These are phyloP conservation scores for Apamea epomidion DNA, from an alignment of 2,888 invertebrate genomes.

Conservation along the genomic window DNA sequence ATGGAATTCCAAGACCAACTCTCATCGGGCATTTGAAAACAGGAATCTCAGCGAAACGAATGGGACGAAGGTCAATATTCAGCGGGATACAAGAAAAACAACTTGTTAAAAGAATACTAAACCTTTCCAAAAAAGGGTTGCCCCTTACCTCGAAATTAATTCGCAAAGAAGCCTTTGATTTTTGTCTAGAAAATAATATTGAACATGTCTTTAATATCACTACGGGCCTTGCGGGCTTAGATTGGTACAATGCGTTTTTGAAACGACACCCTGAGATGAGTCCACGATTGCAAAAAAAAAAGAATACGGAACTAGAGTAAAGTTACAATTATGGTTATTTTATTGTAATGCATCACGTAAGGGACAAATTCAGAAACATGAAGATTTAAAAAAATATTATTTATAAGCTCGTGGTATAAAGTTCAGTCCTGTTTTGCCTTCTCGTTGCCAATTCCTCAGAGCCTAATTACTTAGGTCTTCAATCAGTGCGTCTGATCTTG, in stretches of 20 bases:
- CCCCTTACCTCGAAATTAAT: conserved; percentile 9
- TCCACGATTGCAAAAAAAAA: background rate
- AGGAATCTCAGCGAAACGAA: background rate
- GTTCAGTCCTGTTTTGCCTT: background rate
- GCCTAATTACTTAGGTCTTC: background rate
- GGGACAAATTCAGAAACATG: background rate
- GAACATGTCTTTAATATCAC: conserved; percentile 18
- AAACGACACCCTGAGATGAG: conserved; percentile 7
- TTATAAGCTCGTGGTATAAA: background rate
- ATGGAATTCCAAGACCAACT: conserved; percentile 11
- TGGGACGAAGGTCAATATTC: background rate
- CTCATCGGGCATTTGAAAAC: conserved; percentile 7
- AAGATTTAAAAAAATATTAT: conserved; percentile 2
- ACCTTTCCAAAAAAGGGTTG: background rate
- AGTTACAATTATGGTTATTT: background rate
- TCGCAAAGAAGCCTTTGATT: conserved; percentile 29
- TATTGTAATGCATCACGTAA: background rate
- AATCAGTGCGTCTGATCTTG: background rate
- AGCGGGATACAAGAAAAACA: background rate
- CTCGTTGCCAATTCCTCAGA: background rate
- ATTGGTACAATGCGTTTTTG: conserved; percentile 19
- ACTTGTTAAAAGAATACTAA: background rate
- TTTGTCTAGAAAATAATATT: conserved; percentile 27
- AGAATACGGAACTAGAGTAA: background rate
- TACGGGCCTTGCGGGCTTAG: conserved; percentile 17